Evolutionary conservation across 2,113 vertebrate genomes (phyloP).

Genomic region (Neogobius melanostomus): DNA sequence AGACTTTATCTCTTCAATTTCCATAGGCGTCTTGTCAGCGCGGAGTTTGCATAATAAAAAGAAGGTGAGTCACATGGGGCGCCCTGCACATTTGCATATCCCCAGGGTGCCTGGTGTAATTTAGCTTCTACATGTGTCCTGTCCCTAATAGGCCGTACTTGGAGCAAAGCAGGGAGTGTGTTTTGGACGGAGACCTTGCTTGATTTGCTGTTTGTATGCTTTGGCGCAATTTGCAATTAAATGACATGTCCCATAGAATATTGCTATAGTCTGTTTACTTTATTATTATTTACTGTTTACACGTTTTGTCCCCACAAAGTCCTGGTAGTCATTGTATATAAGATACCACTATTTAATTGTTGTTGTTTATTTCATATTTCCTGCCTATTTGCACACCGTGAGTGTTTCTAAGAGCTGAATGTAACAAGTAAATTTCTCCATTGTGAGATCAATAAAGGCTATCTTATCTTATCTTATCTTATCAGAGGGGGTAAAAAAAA

Average conservation of each 20-base stretch:
- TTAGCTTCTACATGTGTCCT: slow-evolving; percentile 78
- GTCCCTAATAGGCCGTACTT: slow-evolving; percentile 71
- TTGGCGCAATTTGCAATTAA: slow-evolving; percentile 78
- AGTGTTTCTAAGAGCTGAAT: no score
- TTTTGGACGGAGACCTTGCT: slow-evolving; percentile 59
- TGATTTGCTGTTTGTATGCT: slow-evolving; percentile 67
- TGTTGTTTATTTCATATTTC: no score
- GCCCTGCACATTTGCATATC: slow-evolving; percentile 74
- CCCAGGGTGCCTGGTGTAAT: slow-evolving; percentile 71
- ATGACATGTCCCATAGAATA: slow-evolving; percentile 69
- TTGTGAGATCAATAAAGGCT: no score
- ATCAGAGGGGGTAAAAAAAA: no score
- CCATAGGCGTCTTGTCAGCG: slow-evolving; percentile 59
- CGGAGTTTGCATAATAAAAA: slow-evolving; percentile 71
- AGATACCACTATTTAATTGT: no score
- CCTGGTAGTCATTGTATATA: no score
- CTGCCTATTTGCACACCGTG: no score
- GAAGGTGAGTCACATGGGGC: slow-evolving; percentile 72
- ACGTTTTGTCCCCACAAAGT: no score
- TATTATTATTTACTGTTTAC: no score
- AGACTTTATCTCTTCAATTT: slow-evolving; percentile 35
- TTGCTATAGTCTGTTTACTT: no score
- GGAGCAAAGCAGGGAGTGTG: slow-evolving; percentile 51
- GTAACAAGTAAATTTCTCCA: no score
- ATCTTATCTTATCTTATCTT: no score